Percentiles rank a stretch among this genome's conserved stretches.
phyloP scores from a whole-genome alignment of 1,140 invertebrate species.

The Trichomalopsis sarcophagae region DNA sequence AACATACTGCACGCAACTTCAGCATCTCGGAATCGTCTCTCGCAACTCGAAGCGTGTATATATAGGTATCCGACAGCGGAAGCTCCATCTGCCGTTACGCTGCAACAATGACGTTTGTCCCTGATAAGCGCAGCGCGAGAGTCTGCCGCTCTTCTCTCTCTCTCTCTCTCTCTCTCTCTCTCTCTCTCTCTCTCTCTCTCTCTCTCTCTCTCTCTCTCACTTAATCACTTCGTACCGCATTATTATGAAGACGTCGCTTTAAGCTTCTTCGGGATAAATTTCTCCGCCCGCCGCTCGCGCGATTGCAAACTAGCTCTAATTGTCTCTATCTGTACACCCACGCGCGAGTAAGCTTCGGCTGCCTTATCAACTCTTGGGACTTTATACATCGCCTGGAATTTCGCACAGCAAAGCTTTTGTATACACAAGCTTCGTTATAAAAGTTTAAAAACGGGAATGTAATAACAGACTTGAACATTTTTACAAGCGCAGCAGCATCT shows the following conservation, averaged over 20 bases:
- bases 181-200: background rate
- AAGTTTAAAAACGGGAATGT: background rate
- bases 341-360: background rate
- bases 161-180: background rate
- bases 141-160: background rate
- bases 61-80: background rate
- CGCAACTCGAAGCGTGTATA: background rate
- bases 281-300: background rate
- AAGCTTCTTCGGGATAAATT: slow-evolving; percentile 12
- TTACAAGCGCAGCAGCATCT: background rate
- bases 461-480: background rate
- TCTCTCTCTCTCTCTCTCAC: background rate
- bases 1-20: background rate
- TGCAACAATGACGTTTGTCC: background rate
- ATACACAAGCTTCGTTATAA: background rate
- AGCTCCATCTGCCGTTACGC: background rate
- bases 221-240: slow-evolving; percentile 33
- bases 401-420: background rate
- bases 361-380: background rate
- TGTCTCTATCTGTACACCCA: background rate
- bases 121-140: background rate
- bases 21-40: background rate
- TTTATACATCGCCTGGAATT: background rate
- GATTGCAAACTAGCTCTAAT: background rate
- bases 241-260: slow-evolving; percentile 27